Conservation (phyloP, 2,113 vertebrate species). For the Chlorodrepanis virens region DNA sequence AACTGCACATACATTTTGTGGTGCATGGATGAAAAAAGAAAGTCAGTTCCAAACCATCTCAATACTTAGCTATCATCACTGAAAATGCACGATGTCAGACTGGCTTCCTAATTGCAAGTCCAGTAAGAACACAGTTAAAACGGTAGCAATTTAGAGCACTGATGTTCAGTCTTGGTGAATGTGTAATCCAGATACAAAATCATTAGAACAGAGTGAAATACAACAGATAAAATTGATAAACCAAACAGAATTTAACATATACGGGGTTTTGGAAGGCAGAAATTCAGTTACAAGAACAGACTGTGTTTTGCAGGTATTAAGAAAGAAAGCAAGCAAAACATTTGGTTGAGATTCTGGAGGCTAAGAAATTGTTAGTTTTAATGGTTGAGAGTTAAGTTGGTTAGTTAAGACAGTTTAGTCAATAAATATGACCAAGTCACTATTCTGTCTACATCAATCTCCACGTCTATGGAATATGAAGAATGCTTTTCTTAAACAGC, state of each 20-base stretch:
- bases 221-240: background rate
- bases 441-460: background rate
- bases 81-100: fast-evolving
- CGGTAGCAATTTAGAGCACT: background rate
- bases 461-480: background rate
- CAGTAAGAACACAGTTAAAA: background rate
- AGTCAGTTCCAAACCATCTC: background rate
- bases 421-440: background rate
- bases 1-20: background rate
- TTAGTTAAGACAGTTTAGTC: background rate
- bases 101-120: background rate
- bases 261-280: background rate
- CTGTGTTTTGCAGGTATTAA: background rate
- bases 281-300: background rate
- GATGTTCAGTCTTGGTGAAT: background rate
- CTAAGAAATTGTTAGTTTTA: background rate
- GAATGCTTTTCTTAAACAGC: background rate
- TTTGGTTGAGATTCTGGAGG: background rate
- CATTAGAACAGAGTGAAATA: background rate
- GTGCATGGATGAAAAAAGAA: background rate
- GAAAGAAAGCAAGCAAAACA: background rate
- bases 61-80: background rate
- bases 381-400: background rate
- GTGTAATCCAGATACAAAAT: background rate
- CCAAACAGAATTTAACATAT: background rate